Base-by-base conservation (phyloP, 2,113 vertebrate species). In the Peromyscus maniculatus region DNA sequence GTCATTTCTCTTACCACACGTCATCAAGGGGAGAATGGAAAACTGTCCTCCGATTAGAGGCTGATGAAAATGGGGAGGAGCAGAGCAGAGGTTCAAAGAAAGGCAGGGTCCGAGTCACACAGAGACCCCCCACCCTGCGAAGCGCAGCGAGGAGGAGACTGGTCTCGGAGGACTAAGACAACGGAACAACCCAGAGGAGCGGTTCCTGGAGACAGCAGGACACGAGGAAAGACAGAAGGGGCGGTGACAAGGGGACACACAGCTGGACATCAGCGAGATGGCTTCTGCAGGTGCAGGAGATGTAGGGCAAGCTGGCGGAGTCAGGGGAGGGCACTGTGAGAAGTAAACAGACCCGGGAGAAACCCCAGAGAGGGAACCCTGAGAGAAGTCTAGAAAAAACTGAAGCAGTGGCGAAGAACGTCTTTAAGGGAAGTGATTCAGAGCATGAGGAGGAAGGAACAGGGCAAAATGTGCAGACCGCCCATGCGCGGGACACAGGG, bases 351-450 rank as follows among this genome's bases (percentile, higher is more conserved):
- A 69, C 59, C 69, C 66, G 69, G 55, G 66, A 91, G 52, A 79
- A 78, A 49, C 49, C 46, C 46, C 62, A 13, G 69, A 46, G 91
- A 66, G 69, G 39, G 64, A 87, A 64, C 24, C 33, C 46, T 3
- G 26, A n/a, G 64, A 90, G 87, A 90, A 69, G 91, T n/a, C 87
- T 13, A 74, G 78, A 91, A 67, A 82, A 91, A 46, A 67, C 93
- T 93, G 39, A 71, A 93, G 87, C 3, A 78, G 95, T 69, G 57
- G 92, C 78, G 57, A 4, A 82, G 46, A 72, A 91, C 64, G 80
- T 87, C 84, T 91, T 91, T 80, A 71, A n/a, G 69, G 89, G 91
- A 89, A 94, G 71, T 94, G 91, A 83, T 75, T 91, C 92, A 75
- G 86, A 91, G n/a, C 15, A 26, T 59, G 71, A 72, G 43, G 86